Conservation (phyloP, 2,888 invertebrate genomes). For the Rhogogaster chlorosoma region DNA sequence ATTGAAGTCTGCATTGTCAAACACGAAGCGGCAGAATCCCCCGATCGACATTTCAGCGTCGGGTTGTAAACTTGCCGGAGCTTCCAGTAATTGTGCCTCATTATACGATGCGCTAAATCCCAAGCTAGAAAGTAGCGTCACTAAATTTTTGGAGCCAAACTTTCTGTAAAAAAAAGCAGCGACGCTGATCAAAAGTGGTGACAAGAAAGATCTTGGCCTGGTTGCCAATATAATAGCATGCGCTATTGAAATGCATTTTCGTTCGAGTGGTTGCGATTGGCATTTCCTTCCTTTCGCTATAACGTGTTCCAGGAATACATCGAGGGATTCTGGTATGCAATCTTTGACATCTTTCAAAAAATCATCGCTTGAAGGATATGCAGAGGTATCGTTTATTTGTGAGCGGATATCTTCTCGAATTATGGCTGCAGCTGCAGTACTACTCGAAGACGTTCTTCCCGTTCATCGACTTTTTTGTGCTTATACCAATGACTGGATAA, state of each 20-base stretch:
- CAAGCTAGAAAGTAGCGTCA: conserved; percentile 64
- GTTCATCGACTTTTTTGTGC: conserved; percentile 51
- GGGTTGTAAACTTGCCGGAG: conserved; percentile 7
- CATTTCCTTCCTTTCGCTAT: conserved; percentile 56
- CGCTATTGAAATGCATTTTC: conserved; percentile 30
- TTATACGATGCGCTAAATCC: conserved; percentile 56
- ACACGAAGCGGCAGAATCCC: conserved; percentile 21
- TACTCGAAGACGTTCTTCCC: conserved; percentile 56
- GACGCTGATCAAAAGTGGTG: conserved; percentile 65
- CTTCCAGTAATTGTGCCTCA: conserved; percentile 61
- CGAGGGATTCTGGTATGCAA: conserved; percentile 51
- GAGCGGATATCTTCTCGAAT: conserved; percentile 57
- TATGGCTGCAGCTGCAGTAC: conserved; percentile 55
- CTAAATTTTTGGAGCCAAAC: conserved; percentile 64
- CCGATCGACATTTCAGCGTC: conserved; percentile 19
- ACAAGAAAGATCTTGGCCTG: conserved; percentile 67
- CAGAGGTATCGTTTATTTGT: conserved; percentile 52
- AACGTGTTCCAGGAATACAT: conserved; percentile 53
- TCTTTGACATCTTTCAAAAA: conserved; percentile 51
- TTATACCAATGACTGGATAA: conserved; percentile 57
- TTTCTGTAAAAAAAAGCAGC: conserved; percentile 63
- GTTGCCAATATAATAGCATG: conserved; percentile 23
- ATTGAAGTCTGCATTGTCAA: conserved; percentile 47
- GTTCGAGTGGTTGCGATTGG: conserved; percentile 51
- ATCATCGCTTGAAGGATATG: conserved; percentile 55